Evolutionary conservation across 2,797 vertebrate genomes (phyloP).

Genomic region (Chelon auratus): DNA sequence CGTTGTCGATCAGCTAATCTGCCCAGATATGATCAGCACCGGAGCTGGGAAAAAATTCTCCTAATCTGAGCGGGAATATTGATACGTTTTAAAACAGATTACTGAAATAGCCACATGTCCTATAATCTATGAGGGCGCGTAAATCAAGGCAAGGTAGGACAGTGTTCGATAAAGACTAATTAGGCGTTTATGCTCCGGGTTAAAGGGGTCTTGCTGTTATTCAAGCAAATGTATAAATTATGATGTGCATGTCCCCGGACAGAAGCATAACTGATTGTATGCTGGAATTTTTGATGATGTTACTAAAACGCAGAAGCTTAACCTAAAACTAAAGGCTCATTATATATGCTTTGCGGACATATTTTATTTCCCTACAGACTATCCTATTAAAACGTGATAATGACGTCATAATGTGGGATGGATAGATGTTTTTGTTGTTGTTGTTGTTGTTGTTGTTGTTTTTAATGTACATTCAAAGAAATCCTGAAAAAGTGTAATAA

Average conservation of each 20-base stretch:
- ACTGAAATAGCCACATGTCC: constrained; percentile 40
- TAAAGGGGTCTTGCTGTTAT: constrained; percentile 61
- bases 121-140: constrained; percentile 56
- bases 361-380: too few species aligned
- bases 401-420: too few species aligned
- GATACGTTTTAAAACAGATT: constrained; percentile 57
- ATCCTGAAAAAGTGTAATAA: constrained; percentile 43
- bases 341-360: neutral
- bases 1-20: constrained; percentile 18
- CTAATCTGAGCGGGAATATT: constrained; percentile 12
- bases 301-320: constrained; percentile 12
- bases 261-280: constrained; percentile 9
- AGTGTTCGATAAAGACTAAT: constrained; percentile 64
- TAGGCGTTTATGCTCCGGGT: constrained; percentile 51
- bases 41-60: constrained; percentile 3
- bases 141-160: constrained; percentile 58
- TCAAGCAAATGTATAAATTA: constrained; percentile 75
- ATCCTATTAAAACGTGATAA: too few species aligned
- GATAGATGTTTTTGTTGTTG: too few species aligned
- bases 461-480: neutral
- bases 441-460: too few species aligned
- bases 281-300: constrained; percentile 31
- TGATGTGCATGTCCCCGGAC: constrained; percentile 21
- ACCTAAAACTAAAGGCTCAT: neutral
- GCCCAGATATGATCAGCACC: neutral